Percentiles rank a stretch among this genome's conserved stretches.
These are phyloP conservation scores for Eupithecia centaureata DNA, from an alignment of 2,888 invertebrate genomes.

Conservation along the genomic window DNA sequence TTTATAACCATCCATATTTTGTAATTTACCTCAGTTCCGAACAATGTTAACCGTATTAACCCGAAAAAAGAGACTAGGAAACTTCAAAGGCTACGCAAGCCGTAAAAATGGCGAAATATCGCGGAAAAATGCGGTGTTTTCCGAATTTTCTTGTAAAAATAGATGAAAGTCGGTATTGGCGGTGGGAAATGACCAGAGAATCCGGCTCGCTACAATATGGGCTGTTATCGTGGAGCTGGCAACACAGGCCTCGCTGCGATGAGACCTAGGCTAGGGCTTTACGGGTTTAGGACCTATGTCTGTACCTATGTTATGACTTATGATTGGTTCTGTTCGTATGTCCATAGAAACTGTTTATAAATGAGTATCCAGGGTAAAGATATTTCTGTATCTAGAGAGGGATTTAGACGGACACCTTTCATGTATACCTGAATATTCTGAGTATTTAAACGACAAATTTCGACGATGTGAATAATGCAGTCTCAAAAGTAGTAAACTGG, in stretches of 20 bases:
- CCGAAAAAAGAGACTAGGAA: neutral
- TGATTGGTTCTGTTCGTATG: neutral
- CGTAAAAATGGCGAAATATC: constrained; percentile 25
- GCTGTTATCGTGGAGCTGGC: neutral
- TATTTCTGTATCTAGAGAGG: no score
- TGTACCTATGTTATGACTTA: neutral
- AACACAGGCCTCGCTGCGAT: neutral
- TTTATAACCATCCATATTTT: neutral
- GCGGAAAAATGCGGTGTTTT: constrained; percentile 11
- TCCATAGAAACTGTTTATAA: neutral
- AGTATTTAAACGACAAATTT: no score
- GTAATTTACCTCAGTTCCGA: neutral
- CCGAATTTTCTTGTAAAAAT: constrained; percentile 18
- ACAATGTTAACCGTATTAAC: constrained; percentile 2
- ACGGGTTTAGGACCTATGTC: neutral
- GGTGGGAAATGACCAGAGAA: neutral
- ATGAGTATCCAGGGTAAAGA: no score
- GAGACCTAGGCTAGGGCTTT: neutral
- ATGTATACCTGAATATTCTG: no score
- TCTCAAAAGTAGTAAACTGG: no score
- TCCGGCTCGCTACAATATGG: neutral
- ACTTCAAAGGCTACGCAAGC: constrained; percentile 15
- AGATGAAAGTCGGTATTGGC: constrained; percentile 5
- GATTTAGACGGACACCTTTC: no score
- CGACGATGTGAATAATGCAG: no score